Evolutionary conservation across 2,113 vertebrate species (phyloP).

Genomic region (Condylura cristata): DNA sequence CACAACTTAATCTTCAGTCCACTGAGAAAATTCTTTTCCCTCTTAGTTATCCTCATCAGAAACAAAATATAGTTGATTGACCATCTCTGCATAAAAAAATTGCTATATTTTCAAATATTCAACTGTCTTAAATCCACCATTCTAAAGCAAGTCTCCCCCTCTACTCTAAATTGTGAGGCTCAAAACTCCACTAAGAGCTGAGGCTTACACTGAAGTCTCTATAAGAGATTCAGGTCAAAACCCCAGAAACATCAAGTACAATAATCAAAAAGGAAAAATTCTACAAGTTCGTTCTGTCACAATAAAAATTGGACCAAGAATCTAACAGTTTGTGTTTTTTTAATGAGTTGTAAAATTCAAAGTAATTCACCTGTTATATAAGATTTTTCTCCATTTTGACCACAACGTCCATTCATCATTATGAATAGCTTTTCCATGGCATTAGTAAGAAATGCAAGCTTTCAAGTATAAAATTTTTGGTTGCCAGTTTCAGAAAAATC

Average conservation of each 20-base stretch:
- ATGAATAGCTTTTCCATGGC: neutral
- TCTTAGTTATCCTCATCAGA: constrained; percentile 4
- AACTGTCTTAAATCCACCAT: neutral
- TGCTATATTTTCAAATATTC: neutral
- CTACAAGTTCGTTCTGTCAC: neutral
- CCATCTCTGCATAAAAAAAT: neutral
- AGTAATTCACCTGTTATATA: neutral
- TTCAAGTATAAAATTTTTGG: neutral
- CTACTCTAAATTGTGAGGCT: neutral
- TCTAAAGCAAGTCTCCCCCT: neutral
- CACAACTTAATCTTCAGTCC: neutral
- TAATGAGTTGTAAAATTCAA: neutral
- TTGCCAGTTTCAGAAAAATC: constrained; percentile 3
- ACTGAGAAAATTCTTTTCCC: neutral
- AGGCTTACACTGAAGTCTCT: neutral
- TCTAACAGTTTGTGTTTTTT: neutral
- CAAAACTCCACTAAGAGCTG: neutral
- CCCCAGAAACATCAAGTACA: neutral
- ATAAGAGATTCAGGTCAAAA: neutral
- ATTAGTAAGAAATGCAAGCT: neutral
- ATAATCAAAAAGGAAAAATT: neutral
- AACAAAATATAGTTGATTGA: neutral
- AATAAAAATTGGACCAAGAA: neutral
- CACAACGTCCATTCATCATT: neutral
- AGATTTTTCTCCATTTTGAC: neutral